A percentile compares a stretch with the other conserved stretches of the same genome.
phyloP scores from a whole-genome alignment of 2,888 invertebrate species.

The Cyaniris semiargus region DNA sequence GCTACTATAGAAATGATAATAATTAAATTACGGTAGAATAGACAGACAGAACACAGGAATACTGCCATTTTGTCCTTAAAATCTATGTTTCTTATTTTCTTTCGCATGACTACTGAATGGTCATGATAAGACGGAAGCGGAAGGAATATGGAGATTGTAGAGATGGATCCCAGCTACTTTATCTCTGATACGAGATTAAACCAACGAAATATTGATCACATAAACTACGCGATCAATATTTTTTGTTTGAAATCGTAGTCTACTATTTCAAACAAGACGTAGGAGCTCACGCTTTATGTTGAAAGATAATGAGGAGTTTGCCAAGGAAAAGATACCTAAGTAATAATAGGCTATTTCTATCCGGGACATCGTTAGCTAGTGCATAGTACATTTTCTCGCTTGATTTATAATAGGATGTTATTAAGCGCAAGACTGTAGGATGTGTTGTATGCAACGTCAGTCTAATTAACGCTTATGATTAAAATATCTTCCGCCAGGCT shows the following conservation, averaged over 20 bases:
- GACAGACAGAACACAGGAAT: not conserved
- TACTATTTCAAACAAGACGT: too few relatives aligned
- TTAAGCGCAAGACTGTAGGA: slow-evolving; percentile 15
- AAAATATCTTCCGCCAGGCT: slow-evolving; percentile 1
- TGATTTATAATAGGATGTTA: slow-evolving; percentile 19
- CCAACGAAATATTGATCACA: not conserved
- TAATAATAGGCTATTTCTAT: slow-evolving; percentile 6
- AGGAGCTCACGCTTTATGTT: not conserved
- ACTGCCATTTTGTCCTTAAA: not conserved
- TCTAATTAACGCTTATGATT: not conserved
- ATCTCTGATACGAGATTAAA: not conserved
- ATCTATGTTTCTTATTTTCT: not conserved
- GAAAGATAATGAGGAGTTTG: not conserved
- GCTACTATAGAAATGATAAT: not conserved
- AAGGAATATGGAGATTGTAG: too few relatives aligned
- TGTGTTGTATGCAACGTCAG: not conserved
- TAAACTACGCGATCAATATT: too few relatives aligned
- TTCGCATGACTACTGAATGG: too few relatives aligned
- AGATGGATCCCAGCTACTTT: not conserved
- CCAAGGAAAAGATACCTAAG: not conserved
- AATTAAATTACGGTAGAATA: not conserved
- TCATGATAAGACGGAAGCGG: too few relatives aligned
- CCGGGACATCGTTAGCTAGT: slow-evolving; percentile 11
- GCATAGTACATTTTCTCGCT: not conserved
- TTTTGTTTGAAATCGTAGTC: too few relatives aligned